These are phyloP conservation scores for Heterodera carotae DNA, from an alignment of 1,140 invertebrate species.

Conservation along the genomic window DNA sequence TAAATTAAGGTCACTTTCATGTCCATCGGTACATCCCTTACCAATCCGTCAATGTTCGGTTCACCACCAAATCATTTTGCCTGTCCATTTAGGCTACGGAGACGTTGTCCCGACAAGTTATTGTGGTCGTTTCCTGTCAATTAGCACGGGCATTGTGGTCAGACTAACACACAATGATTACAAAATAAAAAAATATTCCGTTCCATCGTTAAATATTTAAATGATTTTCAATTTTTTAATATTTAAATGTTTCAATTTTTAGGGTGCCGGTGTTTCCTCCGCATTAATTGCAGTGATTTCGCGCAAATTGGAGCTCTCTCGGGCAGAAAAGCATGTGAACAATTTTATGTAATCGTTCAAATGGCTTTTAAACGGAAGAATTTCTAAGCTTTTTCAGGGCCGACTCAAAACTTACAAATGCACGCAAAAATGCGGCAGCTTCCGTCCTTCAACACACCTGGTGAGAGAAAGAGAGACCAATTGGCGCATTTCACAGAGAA, in stretches of 20 bases:
- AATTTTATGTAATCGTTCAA: conserved; percentile 49
- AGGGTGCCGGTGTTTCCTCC: conserved; percentile 64
- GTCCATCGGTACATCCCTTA: conserved; percentile 48
- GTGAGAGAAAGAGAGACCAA: no score
- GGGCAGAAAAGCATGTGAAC: conserved; percentile 63
- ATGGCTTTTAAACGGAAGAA: not conserved
- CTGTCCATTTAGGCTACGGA: conserved; percentile 51
- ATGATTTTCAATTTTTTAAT: not conserved
- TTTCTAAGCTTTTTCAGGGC: conserved; percentile 66
- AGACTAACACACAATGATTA: conserved; percentile 18
- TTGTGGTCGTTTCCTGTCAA: conserved; percentile 61
- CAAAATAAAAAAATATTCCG: no score
- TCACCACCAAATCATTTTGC: not conserved
- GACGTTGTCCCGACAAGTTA: conserved; percentile 61
- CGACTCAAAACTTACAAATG: conserved; percentile 66
- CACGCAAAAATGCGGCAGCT: conserved; percentile 70
- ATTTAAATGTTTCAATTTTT: conserved; percentile 20
- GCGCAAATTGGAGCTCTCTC: conserved; percentile 62
- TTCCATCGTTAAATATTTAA: not conserved
- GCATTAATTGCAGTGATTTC: conserved; percentile 65
- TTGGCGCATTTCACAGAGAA: no score
- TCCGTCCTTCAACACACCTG: conserved; percentile 70
- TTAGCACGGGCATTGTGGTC: conserved; percentile 63
- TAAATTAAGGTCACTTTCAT: conserved; percentile 65
- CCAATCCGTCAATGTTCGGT: not conserved